These are phyloP conservation scores for Nesospiza acunhae DNA, from an alignment of 2,113 vertebrate species.

Conservation along the genomic window DNA sequence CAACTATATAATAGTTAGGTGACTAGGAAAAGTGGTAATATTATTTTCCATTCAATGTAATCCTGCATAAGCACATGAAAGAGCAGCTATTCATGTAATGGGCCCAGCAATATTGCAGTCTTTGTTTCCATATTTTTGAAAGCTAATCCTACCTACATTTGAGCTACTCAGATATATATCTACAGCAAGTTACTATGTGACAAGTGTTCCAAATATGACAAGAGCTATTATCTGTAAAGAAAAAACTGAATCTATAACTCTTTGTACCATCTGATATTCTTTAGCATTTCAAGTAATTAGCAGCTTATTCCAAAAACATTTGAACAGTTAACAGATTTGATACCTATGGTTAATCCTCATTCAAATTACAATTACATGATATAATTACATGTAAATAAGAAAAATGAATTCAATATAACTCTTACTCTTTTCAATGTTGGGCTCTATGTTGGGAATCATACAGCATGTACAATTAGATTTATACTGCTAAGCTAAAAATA, in stretches of 20 bases:
- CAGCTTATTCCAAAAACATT: slow-evolving; percentile 78
- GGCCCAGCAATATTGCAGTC: slow-evolving; percentile 1
- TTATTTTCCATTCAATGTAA: slow-evolving; percentile 41
- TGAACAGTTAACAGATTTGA: slow-evolving; percentile 78
- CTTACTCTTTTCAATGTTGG: slow-evolving; percentile 74
- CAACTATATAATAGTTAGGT: slow-evolving; percentile 38
- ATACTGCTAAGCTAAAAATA: slow-evolving; percentile 82
- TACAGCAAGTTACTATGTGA: slow-evolving; percentile 32
- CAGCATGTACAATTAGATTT: slow-evolving; percentile 79
- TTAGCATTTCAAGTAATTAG: slow-evolving; percentile 78
- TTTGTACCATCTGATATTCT: slow-evolving; percentile 74
- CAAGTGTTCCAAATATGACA: slow-evolving; percentile 24
- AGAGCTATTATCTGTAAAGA: slow-evolving; percentile 36
- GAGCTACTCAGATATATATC: neutral
- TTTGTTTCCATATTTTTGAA: slow-evolving; percentile 42
- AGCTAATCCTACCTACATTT: slow-evolving; percentile 13
- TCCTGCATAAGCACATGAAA: neutral
- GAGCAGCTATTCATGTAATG: neutral
- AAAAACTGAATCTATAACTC: slow-evolving; percentile 51
- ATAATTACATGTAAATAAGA: slow-evolving; percentile 86
- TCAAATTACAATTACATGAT: slow-evolving; percentile 81
- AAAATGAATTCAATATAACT: slow-evolving; percentile 81
- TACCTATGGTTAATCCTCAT: slow-evolving; percentile 83
- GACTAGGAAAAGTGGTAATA: slow-evolving; percentile 16
- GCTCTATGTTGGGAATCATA: slow-evolving; percentile 77